These are phyloP conservation scores for Oophaga pumilio DNA, from an alignment of 2,113 vertebrate species.

Conservation along the genomic window DNA sequence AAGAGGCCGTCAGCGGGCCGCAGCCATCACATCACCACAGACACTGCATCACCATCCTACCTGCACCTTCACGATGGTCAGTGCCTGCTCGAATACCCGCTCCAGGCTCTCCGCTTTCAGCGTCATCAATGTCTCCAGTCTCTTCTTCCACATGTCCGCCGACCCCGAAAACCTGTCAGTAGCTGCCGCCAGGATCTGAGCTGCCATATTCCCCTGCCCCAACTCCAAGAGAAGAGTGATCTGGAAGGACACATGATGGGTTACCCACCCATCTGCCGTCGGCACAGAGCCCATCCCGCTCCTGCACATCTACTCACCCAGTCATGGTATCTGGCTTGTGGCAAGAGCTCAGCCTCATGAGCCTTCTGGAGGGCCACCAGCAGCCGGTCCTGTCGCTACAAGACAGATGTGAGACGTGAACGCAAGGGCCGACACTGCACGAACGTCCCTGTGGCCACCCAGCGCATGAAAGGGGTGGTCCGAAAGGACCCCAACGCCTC, in stretches of 20 bases:
- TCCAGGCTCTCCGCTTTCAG: constrained; percentile 68
- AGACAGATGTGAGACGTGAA: not conserved
- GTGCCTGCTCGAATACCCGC: constrained; percentile 79
- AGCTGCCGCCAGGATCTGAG: constrained; percentile 75
- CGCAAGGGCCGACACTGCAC: not conserved
- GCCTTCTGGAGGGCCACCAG: constrained; percentile 77
- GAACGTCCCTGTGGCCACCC: not conserved
- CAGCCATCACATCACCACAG: not conserved
- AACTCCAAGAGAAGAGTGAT: constrained; percentile 66
- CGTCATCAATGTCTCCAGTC: constrained; percentile 78
- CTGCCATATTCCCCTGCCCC: constrained; percentile 68
- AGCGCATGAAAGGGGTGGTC: too few relatives aligned
- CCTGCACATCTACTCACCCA: constrained; percentile 79
- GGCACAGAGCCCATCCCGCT: not conserved
- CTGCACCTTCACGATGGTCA: constrained; percentile 78
- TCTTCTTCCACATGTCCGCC: constrained; percentile 75
- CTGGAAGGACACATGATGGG: not conserved
- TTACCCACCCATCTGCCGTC: not conserved
- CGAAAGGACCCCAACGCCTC: too few relatives aligned
- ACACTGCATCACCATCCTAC: constrained; percentile 63
- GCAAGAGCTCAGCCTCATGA: constrained; percentile 76
- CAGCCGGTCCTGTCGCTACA: constrained; percentile 82
- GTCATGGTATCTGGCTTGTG: constrained; percentile 81
- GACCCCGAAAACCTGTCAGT: constrained; percentile 74
- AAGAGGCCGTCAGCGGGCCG: not conserved